phyloP scores from a whole-genome alignment of 2,113 vertebrate species.

The Coreoperca whiteheadi region DNA sequence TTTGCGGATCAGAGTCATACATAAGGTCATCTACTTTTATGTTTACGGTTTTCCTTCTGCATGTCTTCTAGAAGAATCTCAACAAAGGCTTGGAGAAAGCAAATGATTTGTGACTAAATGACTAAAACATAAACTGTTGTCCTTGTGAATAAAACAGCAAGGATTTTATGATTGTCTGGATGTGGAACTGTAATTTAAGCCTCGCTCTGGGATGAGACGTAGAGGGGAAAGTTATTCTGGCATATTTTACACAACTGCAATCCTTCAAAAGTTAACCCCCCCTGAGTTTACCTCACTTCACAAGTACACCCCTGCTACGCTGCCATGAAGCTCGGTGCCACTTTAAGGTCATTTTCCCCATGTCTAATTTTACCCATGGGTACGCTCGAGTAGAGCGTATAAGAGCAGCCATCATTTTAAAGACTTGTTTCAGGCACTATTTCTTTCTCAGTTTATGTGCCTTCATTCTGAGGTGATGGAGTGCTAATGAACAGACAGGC shows the following conservation, averaged over 20 bases:
- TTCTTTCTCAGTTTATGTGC: slow-evolving; percentile 80
- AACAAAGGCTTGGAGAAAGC: slow-evolving; percentile 16
- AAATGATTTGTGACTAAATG: slow-evolving; percentile 73
- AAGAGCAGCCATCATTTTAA: slow-evolving; percentile 83
- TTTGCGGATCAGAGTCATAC: slow-evolving; percentile 41
- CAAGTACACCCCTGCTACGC: slow-evolving; percentile 69
- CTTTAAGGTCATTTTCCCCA: slow-evolving; percentile 81
- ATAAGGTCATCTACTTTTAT: slow-evolving; percentile 32
- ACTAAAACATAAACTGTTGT: slow-evolving; percentile 68
- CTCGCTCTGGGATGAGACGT: slow-evolving; percentile 46
- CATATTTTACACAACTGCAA: slow-evolving; percentile 57
- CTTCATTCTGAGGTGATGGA: slow-evolving; percentile 77
- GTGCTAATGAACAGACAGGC: slow-evolving; percentile 78
- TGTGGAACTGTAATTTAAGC: slow-evolving; percentile 61
- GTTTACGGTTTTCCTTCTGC: slow-evolving; percentile 26
- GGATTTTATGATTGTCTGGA: slow-evolving; percentile 57
- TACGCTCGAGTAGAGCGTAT: slow-evolving; percentile 80
- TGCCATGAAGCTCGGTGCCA: slow-evolving; percentile 62
- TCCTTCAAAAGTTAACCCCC: slow-evolving; percentile 74
- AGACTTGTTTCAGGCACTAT: slow-evolving; percentile 83
- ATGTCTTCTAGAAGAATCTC: slow-evolving; percentile 26
- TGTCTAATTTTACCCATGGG: slow-evolving; percentile 86
- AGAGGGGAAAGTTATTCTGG: slow-evolving; percentile 66
- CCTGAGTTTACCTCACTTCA: slow-evolving; percentile 71
- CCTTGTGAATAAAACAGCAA: slow-evolving; percentile 74